Evolutionary conservation across 2,113 vertebrate genomes (phyloP), one percentile per base, ranked within the genome.

Genomic region (Ia io): DNA sequence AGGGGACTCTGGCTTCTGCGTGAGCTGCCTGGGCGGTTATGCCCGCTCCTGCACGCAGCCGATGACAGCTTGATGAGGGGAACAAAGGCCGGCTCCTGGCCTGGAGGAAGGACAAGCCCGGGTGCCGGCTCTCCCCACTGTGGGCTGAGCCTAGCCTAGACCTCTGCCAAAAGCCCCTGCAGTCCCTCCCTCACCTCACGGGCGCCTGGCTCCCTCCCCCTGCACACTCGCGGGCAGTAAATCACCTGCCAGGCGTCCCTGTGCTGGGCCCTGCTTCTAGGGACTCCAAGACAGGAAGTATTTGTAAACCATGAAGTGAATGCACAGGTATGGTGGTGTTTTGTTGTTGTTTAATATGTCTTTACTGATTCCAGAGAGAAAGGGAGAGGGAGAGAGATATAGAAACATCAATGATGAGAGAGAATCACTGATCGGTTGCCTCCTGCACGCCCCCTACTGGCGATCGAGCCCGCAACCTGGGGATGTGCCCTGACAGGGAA

Each of bases 191-290:
- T 8, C 2, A 25, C 32, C n/a, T 9, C 16, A 5, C 20, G 44
- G 56, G 35, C 0, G 0, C 51, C 65, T 47, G 25, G 8, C 59
- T 59, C 42, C n/a, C 44, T 47, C 25, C 69, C 28, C 23, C 69
- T 5, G 1, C 8, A 32, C 11, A 3, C 14, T 6, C 0, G 2
- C 42, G n/a, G 13, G 40, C 23, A 59, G 25, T 70, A 63, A 37
- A 30, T 44, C 67, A 49, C 11, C 59, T 2, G 14, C 65, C 42
- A 12, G 53, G 56, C 86, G 40, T 44, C 51, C 47, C 47, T 69
- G 32, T 84, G 51, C 83, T n/a, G 9, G 32, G 67, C 44, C 47
- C 9, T 12, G 32, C 61, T 85, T 22, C 85, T 30, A 2, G 30
- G 59, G 25, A 47, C 32, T 35, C 49, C 18, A n/a, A 74, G 74